Percentiles rank a stretch among this genome's conserved stretches.
Evolutionary conservation across 2,888 invertebrate species (phyloP).

Genomic region (Drosophila subsilvestris): DNA sequence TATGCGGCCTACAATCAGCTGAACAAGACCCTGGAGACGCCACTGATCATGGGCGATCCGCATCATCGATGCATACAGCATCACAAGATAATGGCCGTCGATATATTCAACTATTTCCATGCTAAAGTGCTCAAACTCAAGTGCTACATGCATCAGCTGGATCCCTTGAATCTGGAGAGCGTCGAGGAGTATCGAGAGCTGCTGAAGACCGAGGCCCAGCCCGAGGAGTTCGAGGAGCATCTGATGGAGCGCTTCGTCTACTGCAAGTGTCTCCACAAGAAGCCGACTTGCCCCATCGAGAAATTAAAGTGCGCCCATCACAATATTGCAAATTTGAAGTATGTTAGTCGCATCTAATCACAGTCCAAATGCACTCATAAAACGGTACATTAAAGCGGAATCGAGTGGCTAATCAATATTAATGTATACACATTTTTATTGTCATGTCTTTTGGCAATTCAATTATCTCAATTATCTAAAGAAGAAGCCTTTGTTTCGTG

Average conservation of each 20-base stretch:
- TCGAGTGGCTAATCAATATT: conserved; percentile 27
- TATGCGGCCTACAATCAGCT: conserved; percentile 60
- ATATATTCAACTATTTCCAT: conserved; percentile 77
- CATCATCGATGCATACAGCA: conserved; percentile 68
- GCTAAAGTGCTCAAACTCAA: conserved; percentile 68
- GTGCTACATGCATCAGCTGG: conserved; percentile 72
- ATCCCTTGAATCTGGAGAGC: conserved; percentile 68
- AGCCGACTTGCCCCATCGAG: conserved; percentile 56
- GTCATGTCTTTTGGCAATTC: conserved; percentile 13
- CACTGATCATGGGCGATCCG: conserved; percentile 73
- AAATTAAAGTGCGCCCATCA: conserved; percentile 56
- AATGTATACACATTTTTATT: conserved; percentile 14
- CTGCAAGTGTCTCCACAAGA: conserved; percentile 69
- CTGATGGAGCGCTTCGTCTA: conserved; percentile 65
- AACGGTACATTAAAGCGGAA: neutral
- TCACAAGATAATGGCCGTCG: conserved; percentile 70
- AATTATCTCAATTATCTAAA: neutral
- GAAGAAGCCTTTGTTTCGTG: conserved; percentile 14
- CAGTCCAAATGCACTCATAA: neutral
- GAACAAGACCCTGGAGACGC: conserved; percentile 61
- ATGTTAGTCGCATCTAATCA: conserved; percentile 47
- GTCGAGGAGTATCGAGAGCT: conserved; percentile 73
- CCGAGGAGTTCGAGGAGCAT: conserved; percentile 76
- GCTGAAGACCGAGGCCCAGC: conserved; percentile 43
- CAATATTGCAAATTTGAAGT: conserved; percentile 46